These are phyloP conservation scores for Cephus pygmeus DNA, from an alignment of 2,888 invertebrate genomes.

Conservation along the genomic window DNA sequence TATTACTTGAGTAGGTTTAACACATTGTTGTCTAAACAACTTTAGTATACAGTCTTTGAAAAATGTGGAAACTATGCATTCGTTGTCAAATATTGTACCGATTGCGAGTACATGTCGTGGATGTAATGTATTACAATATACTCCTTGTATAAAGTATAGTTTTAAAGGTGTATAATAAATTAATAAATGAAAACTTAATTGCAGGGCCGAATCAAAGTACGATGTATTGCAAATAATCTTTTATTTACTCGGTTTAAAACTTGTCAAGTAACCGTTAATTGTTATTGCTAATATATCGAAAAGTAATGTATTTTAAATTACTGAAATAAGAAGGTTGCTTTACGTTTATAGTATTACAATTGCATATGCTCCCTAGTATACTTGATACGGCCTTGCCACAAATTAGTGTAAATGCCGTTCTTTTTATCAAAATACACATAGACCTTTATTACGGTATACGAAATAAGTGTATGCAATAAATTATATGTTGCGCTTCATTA, in stretches of 20 bases:
- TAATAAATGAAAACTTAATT: slow-evolving; percentile 14
- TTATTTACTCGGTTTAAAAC: not conserved
- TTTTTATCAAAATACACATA: not conserved
- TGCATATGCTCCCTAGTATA: not conserved
- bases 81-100: not conserved
- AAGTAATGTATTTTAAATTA: not conserved
- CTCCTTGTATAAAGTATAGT: slow-evolving; percentile 20
- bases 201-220: not conserved
- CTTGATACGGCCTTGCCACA: not conserved
- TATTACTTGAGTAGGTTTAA: slow-evolving; percentile 8
- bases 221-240: not conserved
- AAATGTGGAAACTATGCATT: not conserved
- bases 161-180: slow-evolving; percentile 14
- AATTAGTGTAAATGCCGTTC: not conserved
- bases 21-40: slow-evolving; percentile 11
- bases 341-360: not conserved
- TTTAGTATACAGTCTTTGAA: not conserved
- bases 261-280: not conserved
- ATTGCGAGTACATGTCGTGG: not conserved
- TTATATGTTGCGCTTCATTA: not conserved
- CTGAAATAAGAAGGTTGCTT: not conserved
- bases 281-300: not conserved
- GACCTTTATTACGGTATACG: not conserved
- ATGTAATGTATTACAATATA: slow-evolving; percentile 16
- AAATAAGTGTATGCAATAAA: slow-evolving; percentile 3